Evolutionary conservation across 1,140 invertebrate species (phyloP).

Genomic region (Drosophila virilis): DNA sequence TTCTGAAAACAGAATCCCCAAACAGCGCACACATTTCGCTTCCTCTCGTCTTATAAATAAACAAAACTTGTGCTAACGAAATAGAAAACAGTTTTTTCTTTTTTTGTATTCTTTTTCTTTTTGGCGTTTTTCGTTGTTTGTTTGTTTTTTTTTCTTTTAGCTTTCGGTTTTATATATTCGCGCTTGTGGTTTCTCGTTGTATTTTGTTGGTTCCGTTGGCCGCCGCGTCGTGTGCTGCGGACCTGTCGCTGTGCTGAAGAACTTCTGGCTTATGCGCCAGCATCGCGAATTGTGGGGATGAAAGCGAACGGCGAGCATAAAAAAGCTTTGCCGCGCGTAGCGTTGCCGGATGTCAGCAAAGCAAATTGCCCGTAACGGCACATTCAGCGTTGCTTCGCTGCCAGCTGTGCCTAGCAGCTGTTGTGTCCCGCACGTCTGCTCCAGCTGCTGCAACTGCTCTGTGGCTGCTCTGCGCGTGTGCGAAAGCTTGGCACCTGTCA

Average conservation of each 20-base stretch:
- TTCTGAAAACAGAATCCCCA: conserved; percentile 30
- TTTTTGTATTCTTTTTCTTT: neutral
- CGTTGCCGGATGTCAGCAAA: conserved; percentile 22
- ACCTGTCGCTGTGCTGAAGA: conserved; percentile 16
- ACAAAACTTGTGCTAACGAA: conserved; percentile 5
- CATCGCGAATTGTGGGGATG: conserved; percentile 47
- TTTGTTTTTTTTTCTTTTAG: conserved; percentile 1
- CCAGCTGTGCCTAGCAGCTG: conserved; percentile 8
- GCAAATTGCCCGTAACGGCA: conserved; percentile 19
- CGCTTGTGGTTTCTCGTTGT: neutral
- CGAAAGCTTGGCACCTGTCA: neutral
- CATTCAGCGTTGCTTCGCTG: conserved; percentile 12
- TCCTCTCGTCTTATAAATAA: conserved; percentile 2
- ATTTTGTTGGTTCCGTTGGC: conserved; percentile 5
- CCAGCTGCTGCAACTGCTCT: neutral
- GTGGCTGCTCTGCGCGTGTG: too few relatives aligned
- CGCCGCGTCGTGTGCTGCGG: conserved; percentile 12
- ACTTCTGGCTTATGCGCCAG: conserved; percentile 22
- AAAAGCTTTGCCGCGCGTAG: conserved; percentile 17
- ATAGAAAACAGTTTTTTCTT: neutral
- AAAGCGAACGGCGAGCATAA: conserved; percentile 18
- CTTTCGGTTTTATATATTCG: conserved; percentile 1
- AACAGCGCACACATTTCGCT: conserved; percentile 20
- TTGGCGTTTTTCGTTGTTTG: conserved; percentile 4
- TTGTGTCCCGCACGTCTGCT: neutral